Evolutionary conservation across 92 coral and sea anemone species (phyloP).

Genomic region (Paramuricea clavata): DNA sequence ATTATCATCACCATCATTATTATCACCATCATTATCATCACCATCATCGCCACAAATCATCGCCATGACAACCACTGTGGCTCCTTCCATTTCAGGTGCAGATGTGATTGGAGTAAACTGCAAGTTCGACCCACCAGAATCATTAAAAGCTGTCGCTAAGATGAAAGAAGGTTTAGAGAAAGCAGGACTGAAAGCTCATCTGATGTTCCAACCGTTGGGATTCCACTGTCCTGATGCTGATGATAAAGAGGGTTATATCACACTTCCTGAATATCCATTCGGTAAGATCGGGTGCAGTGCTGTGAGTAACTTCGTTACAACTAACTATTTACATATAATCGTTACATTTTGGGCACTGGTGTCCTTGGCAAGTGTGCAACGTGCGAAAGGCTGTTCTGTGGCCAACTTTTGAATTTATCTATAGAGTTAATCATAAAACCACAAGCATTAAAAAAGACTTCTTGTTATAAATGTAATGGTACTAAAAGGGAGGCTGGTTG

Average conservation of each 20-base stretch:
- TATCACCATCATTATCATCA: slow-evolving; percentile 11
- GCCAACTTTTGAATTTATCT: too few species aligned
- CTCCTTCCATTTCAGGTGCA: slow-evolving; percentile 61
- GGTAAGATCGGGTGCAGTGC: too few species aligned
- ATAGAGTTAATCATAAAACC: too few species aligned
- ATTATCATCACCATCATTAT: slow-evolving; percentile 4
- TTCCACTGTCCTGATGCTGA: slow-evolving; percentile 69
- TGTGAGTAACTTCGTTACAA: background rate
- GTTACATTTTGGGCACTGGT: too few species aligned
- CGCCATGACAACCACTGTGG: background rate
- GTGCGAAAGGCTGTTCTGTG: too few species aligned
- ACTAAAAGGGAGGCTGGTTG: too few species aligned
- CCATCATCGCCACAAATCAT: slow-evolving; percentile 1
- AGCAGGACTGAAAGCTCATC: slow-evolving; percentile 70
- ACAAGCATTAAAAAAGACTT: too few species aligned
- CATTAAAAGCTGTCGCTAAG: slow-evolving; percentile 52
- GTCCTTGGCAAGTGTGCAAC: too few species aligned
- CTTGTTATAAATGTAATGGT: too few species aligned
- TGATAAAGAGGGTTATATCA: background rate
- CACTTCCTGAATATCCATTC: slow-evolving; percentile 65
- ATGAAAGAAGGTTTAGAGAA: slow-evolving; percentile 78
- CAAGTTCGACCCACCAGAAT: slow-evolving; percentile 62
- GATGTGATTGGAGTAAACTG: slow-evolving; percentile 78
- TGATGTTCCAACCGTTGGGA: slow-evolving; percentile 71
- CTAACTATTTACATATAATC: too few species aligned